phyloP scores from a whole-genome alignment of 2,888 invertebrate species.

The Thymelicus lineola region DNA sequence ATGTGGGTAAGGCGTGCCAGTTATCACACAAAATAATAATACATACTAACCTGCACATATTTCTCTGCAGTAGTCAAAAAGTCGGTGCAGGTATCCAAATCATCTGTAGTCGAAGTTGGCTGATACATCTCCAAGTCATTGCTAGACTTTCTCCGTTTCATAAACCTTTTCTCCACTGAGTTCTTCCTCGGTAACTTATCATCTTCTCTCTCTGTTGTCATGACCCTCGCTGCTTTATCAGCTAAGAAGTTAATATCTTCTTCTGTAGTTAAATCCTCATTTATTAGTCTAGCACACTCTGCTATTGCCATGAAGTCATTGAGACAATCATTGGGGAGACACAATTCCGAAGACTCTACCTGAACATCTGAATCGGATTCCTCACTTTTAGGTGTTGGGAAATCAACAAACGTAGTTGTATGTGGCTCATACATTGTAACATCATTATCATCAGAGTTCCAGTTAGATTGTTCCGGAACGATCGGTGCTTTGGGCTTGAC shows the following conservation, averaged over 20 bases:
- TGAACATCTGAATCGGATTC: constrained; percentile 77
- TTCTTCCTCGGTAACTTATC: constrained; percentile 54
- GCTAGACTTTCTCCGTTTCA: constrained; percentile 71
- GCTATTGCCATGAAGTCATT: constrained; percentile 78
- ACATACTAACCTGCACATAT: constrained; percentile 69
- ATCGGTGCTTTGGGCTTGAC: constrained; percentile 61
- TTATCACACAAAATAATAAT: neutral
- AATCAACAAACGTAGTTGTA: constrained; percentile 73
- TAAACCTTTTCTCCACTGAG: constrained; percentile 63
- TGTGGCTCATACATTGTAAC: constrained; percentile 81
- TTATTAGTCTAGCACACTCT: constrained; percentile 66
- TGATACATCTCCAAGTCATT: constrained; percentile 79
- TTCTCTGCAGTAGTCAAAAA: constrained; percentile 69
- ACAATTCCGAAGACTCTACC: constrained; percentile 73
- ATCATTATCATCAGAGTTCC: constrained; percentile 70
- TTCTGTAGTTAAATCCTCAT: constrained; percentile 59
- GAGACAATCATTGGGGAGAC: constrained; percentile 76
- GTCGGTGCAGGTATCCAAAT: constrained; percentile 68
- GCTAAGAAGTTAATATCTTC: constrained; percentile 75
- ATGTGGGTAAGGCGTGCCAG: too few relatives aligned
- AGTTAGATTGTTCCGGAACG: constrained; percentile 61
- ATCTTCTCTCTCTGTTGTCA: constrained; percentile 72
- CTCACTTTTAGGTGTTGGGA: constrained; percentile 68
- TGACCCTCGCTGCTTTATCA: constrained; percentile 75
- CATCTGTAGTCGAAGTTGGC: constrained; percentile 77